Base-by-base conservation (phyloP, 1,140 invertebrate genomes). In the Cataglyphis hispanica region DNA sequence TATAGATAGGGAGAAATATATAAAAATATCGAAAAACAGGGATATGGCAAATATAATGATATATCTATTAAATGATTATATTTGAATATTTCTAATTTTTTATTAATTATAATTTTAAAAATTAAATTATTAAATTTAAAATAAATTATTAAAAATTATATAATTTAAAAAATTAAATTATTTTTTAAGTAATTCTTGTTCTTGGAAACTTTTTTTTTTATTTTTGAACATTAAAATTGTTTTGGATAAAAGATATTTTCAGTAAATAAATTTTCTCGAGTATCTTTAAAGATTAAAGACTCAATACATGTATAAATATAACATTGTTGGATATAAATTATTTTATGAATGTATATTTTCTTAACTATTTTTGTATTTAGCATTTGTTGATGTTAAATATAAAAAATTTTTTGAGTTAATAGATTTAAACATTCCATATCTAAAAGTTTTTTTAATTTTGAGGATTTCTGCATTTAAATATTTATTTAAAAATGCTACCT, bases 101-200 rank as follows among this genome's bases (percentile, higher is more conserved):
- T 40, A 40, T 40, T 75, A 74, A 34, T 74, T 16, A 2, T 34
- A 34, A 34, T 2, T 72, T 22, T n/a, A 72, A 53, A 31, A 74
- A 37, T 10, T 58, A 74, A 10, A 2, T 37, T 37, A 10, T 43
- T 25, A n/a, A n/a, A n/a, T n/a, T n/a, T n/a, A n/a, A n/a, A n/a
- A n/a, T n/a, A n/a, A n/a, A n/a, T n/a, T n/a, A n/a, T n/a, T n/a
- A n/a, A n/a, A n/a, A n/a, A n/a, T n/a, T n/a, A n/a, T n/a, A n/a
- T n/a, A n/a, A 34, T 2, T 72, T 22, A 31, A 72, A 53, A 31
- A 74, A 37, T 10, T 58, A 74, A 10, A 2, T 37, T 37, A 10
- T 43, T 25, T 27, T 27, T 76, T 5, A 61, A 25, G 2, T 1
- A 43, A 76, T 63, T 76, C 1, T 58, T 19, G 3, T 0, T 34